Base-by-base conservation (phyloP, 2,888 invertebrate genomes). In the Nyleta sp. region DNA sequence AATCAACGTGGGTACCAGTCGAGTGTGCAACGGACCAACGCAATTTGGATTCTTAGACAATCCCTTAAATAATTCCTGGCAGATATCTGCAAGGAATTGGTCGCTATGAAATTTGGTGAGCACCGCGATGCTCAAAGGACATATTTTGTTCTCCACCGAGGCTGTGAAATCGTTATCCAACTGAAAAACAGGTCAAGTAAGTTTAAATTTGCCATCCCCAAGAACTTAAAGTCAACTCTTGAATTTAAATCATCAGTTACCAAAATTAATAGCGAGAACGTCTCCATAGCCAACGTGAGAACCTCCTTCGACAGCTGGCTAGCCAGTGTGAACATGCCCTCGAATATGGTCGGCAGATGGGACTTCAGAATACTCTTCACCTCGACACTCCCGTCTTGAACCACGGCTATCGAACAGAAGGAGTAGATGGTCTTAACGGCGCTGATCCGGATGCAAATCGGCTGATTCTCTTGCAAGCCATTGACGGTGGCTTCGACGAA, bases 91-190 rank as follows among this genome's bases (percentile, higher is more conserved):
- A 53, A 95, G 91, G 42, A 92, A 92, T 0, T 94, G 95, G 89
- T 95, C 95, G 65, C 92, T 92, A 3, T 92, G 93, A 84, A 93
- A 94, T 86, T 95, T 95, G 0, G 95, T 91, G 84, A 95, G 95
- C 1, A 94, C 92, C 3, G 94, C 94, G 75, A 95, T 93, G 3
- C 93, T 92, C 28, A 95, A 86, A 0, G 95, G 94, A 28, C 93
- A 93, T 15, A 95, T 91, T 89, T 94, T 94, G 22, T 88, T 89
- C 83, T 94, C 94, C 11, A 92, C 91, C 7, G 92, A 91, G 11
- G 93, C 93, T 1, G 95, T 94, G 84, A 95, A 94, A 50, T 91
- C 91, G 33, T 92, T 91, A 88, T 95, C 94, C 59, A 95, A 91
- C 92, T 94, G 86, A 24, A 24, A 24, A 24, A 24, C 24, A 24